A percentile compares a stretch with the other conserved stretches of the same genome.
Conservation (phyloP, 1,140 invertebrate species). For the Bilobella aurantiaca region DNA sequence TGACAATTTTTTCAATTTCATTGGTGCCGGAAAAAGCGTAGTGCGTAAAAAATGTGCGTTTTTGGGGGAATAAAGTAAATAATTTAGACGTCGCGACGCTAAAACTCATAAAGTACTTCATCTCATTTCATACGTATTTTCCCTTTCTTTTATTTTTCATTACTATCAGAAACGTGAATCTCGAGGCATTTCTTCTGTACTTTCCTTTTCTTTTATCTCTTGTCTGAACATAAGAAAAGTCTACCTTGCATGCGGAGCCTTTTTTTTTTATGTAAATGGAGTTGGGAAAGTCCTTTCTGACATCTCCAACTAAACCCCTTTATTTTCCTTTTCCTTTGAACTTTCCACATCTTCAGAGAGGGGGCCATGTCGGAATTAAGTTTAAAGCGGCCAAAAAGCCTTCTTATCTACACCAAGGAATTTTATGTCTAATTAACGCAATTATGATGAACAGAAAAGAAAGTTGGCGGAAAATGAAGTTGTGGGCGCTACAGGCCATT, state of each 20-base stretch:
- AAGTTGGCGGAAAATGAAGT: too few species aligned
- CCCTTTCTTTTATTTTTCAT: not conserved
- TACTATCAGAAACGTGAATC: conserved; percentile 5
- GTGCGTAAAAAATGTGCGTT: too few species aligned
- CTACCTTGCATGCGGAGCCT: not conserved
- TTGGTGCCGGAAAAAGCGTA: too few species aligned
- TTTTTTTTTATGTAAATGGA: not conserved
- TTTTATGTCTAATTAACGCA: conserved; percentile 13
- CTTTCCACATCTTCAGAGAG: too few species aligned
- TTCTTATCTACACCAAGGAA: conserved; percentile 4
- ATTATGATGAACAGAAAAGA: not conserved
- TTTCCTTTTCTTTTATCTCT: not conserved
- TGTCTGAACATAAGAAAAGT: not conserved
- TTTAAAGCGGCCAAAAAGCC: not conserved
- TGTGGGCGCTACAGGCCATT: too few species aligned
- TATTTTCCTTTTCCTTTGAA: not conserved
- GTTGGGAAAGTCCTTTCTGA: too few species aligned
- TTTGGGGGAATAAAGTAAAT: not conserved
- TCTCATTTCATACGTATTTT: not conserved
- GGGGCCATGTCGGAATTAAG: too few species aligned
- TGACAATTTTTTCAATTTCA: too few species aligned
- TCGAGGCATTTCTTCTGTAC: not conserved
- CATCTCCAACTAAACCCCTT: not conserved
- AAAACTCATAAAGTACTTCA: not conserved
- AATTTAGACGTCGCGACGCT: not conserved